phyloP scores from a whole-genome alignment of 2,113 vertebrate species.

The Malurus alboscapulatus region DNA sequence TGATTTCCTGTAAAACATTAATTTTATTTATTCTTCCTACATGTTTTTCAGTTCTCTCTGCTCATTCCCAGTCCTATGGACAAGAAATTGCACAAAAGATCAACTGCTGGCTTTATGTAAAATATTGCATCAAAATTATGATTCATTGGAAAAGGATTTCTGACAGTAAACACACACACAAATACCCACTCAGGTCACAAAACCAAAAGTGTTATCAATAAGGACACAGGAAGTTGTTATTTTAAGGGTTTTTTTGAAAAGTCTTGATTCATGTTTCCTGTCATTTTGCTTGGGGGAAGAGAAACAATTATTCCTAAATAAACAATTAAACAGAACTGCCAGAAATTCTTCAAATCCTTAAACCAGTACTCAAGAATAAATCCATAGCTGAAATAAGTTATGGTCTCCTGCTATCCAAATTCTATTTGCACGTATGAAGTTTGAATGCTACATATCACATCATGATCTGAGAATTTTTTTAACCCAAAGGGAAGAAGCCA shows the following conservation, averaged over 20 bases:
- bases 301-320: not conserved
- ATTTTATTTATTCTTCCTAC: not conserved
- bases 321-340: not conserved
- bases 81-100: not conserved
- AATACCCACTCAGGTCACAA: not conserved
- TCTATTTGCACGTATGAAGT: not conserved
- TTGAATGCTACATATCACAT: not conserved
- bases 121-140: constrained; percentile 3
- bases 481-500: not conserved
- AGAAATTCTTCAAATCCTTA: not conserved
- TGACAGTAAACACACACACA: not conserved
- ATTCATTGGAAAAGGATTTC: constrained; percentile 19
- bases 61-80: not conserved
- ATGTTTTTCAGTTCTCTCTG: not conserved
- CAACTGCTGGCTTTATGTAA: constrained; percentile 1
- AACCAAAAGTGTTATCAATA: not conserved
- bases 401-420: not conserved
- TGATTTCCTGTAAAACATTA: constrained; percentile 19
- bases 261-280: constrained; percentile 40
- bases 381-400: not conserved
- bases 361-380: not conserved
- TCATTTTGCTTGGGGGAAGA: not conserved
- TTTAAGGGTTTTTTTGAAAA: not conserved
- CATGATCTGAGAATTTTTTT: not conserved
- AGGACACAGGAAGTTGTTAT: constrained; percentile 41